Percentiles rank a stretch among this genome's conserved stretches.
These are phyloP conservation scores for Tiliacea citrago DNA, from an alignment of 2,888 invertebrate genomes.

Conservation along the genomic window DNA sequence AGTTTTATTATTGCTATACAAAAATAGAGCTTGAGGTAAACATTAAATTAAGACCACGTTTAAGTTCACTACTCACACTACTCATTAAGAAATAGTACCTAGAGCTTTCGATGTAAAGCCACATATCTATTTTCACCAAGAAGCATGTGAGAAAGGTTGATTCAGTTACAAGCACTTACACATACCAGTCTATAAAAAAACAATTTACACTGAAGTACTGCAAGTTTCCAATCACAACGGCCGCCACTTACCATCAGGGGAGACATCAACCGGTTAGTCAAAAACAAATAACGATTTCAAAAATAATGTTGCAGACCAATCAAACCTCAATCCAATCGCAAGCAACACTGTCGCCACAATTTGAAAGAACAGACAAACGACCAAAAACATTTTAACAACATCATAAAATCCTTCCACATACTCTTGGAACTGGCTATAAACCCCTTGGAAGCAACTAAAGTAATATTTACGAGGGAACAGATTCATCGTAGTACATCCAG, in stretches of 20 bases:
- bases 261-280: not conserved
- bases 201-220: not conserved
- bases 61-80: not conserved
- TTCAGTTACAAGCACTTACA: not conserved
- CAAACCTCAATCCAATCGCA: slow-evolving; percentile 10
- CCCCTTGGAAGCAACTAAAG: slow-evolving; percentile 61
- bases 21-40: slow-evolving; percentile 8
- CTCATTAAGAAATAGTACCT: not conserved
- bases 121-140: not conserved
- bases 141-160: not conserved
- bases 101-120: too few relatives aligned
- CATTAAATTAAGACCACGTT: not conserved
- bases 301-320: slow-evolving; percentile 19
- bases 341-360: slow-evolving; percentile 34
- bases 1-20: slow-evolving; percentile 6
- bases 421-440: slow-evolving; percentile 48
- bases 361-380: slow-evolving; percentile 34
- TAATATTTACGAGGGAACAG: slow-evolving; percentile 67
- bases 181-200: not conserved
- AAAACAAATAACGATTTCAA: not conserved
- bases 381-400: slow-evolving; percentile 50
- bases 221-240: not conserved
- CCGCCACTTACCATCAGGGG: not conserved
- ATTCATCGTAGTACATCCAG: slow-evolving; percentile 49
- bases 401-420: slow-evolving; percentile 56